A percentile compares a stretch with the other conserved stretches of the same genome.
Conservation (phyloP, 2,888 invertebrate genomes). For the Tiliacea aurago region DNA sequence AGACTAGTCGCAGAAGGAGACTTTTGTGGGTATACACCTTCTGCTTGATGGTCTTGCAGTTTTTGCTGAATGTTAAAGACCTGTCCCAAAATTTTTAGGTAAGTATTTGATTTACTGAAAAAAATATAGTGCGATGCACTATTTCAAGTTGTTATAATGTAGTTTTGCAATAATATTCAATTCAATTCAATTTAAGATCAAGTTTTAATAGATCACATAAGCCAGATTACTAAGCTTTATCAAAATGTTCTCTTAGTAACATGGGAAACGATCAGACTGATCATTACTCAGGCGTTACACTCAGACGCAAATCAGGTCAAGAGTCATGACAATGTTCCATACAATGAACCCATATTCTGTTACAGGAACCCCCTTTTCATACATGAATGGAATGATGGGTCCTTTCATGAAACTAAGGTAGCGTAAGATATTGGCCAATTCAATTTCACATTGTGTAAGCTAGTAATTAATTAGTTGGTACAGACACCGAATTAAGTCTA, state of each 20-base stretch:
- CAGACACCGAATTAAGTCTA: background rate
- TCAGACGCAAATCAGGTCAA: conserved; percentile 45
- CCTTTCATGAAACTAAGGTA: conserved; percentile 16
- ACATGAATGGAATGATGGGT: conserved; percentile 11
- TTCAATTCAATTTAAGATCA: too few relatives aligned
- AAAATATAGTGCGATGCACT: too few relatives aligned
- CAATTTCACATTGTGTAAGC: conserved; percentile 14
- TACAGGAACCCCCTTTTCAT: conserved; percentile 13
- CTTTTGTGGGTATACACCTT: too few relatives aligned
- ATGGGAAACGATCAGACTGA: conserved; percentile 8
- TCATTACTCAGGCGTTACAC: conserved; percentile 45
- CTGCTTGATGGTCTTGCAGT: too few relatives aligned
- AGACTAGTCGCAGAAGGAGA: too few relatives aligned
- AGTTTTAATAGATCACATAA: background rate
- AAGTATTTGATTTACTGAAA: too few relatives aligned
- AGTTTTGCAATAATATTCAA: too few relatives aligned
- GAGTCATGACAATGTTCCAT: conserved; percentile 30
- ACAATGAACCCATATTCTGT: conserved; percentile 36
- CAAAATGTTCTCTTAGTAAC: conserved; percentile 29
- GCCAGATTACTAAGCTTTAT: background rate
- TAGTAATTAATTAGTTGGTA: background rate
- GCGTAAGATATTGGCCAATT: conserved; percentile 3
- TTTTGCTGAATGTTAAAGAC: too few relatives aligned
- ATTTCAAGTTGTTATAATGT: too few relatives aligned
- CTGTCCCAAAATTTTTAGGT: too few relatives aligned